A percentile compares a stretch with the other conserved stretches of the same genome.
Conservation (phyloP, 2,113 vertebrate genomes). For the Colaptes auratus region DNA sequence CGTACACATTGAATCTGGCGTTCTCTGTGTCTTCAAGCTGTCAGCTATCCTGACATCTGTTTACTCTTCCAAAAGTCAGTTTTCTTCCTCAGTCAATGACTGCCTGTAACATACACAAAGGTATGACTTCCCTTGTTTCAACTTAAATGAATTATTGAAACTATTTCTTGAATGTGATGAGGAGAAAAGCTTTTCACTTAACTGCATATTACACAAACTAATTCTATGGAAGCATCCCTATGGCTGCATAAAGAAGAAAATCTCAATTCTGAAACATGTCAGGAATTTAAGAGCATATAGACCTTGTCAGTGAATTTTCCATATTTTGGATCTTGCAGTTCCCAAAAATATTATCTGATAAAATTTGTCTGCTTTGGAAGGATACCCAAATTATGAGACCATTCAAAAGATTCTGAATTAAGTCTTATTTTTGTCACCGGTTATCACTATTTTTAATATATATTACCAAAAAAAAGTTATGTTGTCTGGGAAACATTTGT, state of each 20-base stretch:
- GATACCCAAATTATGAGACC: not conserved
- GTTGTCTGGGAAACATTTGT: not conserved
- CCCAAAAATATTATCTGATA: not conserved
- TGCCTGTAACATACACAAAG: rapidly evolving
- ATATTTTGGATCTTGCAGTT: not conserved
- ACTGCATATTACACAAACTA: not conserved
- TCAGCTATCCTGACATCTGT: not conserved
- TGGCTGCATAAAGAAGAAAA: not conserved
- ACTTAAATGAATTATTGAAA: not conserved
- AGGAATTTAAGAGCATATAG: not conserved
- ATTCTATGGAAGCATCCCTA: not conserved
- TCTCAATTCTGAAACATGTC: not conserved
- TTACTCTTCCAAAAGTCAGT: not conserved
- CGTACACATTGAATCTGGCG: not conserved
- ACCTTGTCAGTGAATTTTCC: not conserved
- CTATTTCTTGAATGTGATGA: not conserved
- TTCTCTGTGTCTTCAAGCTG: not conserved
- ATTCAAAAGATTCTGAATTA: not conserved
- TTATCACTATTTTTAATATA: not conserved
- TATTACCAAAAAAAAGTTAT: not conserved
- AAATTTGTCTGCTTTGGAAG: not conserved
- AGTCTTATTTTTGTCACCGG: not conserved
- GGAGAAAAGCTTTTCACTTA: not conserved
- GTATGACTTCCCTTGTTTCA: not conserved
- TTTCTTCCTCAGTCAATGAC: not conserved